Conservation (phyloP, 2,113 vertebrate species). For the Notothenia rossii region DNA sequence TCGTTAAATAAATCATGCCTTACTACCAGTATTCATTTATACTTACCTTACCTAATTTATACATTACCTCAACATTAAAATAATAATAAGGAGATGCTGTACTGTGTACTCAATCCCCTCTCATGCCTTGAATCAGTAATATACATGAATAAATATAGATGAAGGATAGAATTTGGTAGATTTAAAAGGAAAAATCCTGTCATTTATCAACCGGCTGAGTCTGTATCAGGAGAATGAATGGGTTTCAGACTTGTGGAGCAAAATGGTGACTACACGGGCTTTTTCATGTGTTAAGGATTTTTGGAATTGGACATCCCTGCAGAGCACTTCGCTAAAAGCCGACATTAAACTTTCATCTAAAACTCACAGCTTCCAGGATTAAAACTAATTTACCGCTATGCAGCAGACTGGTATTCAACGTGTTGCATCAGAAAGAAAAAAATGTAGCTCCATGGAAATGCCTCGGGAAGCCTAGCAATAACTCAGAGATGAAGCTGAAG, state of each 20-base stretch:
- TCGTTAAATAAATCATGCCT: background rate
- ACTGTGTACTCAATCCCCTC: background rate
- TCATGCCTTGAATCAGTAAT: background rate
- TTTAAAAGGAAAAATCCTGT: background rate
- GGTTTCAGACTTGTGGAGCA: conserved; percentile 22
- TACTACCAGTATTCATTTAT: background rate
- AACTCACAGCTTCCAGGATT: conserved; percentile 57
- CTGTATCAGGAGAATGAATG: conserved; percentile 1
- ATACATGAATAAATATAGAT: background rate
- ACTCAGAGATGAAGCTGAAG: conserved; percentile 47
- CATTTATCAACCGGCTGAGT: conserved; percentile 24
- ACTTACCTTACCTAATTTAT: background rate
- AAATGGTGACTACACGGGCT: conserved; percentile 27
- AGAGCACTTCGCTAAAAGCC: conserved; percentile 39
- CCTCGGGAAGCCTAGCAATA: conserved; percentile 24
- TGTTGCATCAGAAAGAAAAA: conserved; percentile 42
- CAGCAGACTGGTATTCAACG: conserved; percentile 36
- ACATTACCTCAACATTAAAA: background rate
- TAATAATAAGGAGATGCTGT: background rate
- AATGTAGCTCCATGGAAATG: conserved; percentile 33
- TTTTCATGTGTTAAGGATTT: conserved; percentile 38
- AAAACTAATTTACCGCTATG: conserved; percentile 55
- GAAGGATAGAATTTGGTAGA: conserved; percentile 4
- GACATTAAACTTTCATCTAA: conserved; percentile 55
- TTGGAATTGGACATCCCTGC: conserved; percentile 40